Evolutionary conservation across 2,113 vertebrate genomes (phyloP).

Genomic region (Rattus norvegicus): DNA sequence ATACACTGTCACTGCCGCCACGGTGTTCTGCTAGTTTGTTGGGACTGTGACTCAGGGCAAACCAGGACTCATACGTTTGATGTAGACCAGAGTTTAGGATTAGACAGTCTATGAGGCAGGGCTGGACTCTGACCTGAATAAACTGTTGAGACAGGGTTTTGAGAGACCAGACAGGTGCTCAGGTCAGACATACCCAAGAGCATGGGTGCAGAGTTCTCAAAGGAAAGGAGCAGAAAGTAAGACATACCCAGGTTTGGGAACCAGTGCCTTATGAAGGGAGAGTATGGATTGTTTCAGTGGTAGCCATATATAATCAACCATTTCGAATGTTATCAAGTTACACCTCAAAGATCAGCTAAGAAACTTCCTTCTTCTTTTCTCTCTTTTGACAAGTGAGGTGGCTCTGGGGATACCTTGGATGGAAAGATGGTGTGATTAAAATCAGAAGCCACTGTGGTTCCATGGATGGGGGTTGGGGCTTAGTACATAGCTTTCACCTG

Average conservation of each 20-base stretch:
- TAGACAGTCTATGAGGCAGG: not conserved
- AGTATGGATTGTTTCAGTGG: not conserved
- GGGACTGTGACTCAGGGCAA: not conserved
- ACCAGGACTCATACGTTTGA: not conserved
- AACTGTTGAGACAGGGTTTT: no score
- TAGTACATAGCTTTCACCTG: no score
- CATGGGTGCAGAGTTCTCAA: not conserved
- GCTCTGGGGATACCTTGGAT: not conserved
- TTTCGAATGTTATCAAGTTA: not conserved
- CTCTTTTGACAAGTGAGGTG: not conserved
- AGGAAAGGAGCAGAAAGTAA: not conserved
- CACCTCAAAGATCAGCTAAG: not conserved
- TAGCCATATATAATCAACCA: not conserved
- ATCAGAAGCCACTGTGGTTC: not conserved
- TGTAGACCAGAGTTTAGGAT: not conserved
- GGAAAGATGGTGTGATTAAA: not conserved
- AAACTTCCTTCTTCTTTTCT: not conserved
- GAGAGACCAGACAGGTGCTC: not conserved
- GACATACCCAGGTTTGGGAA: not conserved
- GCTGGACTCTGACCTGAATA: not conserved
- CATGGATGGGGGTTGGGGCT: not conserved
- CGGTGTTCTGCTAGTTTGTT: not conserved
- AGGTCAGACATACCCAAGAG: not conserved
- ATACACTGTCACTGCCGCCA: not conserved
- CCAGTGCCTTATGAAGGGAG: not conserved